phyloP scores from a whole-genome alignment of 2,888 invertebrate species.

The Athalia cordata region DNA sequence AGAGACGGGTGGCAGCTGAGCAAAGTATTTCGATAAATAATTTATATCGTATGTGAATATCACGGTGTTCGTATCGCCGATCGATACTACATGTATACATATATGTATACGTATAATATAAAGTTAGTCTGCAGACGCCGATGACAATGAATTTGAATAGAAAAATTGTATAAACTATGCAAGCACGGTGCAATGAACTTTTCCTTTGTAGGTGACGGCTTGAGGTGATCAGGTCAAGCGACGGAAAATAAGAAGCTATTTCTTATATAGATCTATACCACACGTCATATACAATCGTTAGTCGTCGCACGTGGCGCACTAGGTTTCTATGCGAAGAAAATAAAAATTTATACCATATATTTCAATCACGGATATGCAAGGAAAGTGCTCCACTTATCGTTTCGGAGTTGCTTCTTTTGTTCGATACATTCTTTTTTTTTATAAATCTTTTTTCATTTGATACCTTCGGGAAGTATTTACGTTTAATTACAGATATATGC shows the following conservation, averaged over 20 bases:
- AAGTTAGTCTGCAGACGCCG: not conserved
- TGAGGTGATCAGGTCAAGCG: constrained; percentile 12
- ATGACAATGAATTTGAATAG: constrained; percentile 22
- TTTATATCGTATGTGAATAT: constrained; percentile 1
- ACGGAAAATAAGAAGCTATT: not conserved
- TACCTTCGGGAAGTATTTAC: no score
- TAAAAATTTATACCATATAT: no score
- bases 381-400: no score
- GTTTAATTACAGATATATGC: no score
- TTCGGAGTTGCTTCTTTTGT: no score
- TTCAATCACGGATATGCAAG: no score
- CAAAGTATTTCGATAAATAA: constrained; percentile 25
- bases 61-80: constrained; percentile 12
- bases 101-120: not conserved
- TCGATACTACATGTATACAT: constrained; percentile 26
- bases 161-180: constrained; percentile 20
- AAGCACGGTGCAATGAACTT: constrained; percentile 27
- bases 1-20: constrained; percentile 1
- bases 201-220: not conserved
- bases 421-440: no score
- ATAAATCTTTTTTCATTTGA: no score
- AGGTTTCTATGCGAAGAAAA: no score
- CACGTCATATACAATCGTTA: no score
- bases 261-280: not conserved
- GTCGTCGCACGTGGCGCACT: no score